Conservation (phyloP, 2,797 vertebrate species). For the Sylvia borin region DNA sequence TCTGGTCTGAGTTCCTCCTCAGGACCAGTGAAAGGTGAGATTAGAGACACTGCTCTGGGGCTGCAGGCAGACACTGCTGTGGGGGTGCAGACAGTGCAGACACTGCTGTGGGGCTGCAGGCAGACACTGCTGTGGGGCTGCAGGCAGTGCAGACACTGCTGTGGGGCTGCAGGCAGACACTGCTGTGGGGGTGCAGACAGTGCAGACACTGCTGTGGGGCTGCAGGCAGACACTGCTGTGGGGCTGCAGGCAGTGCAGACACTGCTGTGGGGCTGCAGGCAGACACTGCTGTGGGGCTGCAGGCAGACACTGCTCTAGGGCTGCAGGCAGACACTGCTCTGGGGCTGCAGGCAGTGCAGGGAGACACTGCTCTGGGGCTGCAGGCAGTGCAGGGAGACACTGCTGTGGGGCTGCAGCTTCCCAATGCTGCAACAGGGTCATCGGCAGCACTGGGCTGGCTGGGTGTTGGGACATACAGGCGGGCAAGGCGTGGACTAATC, state of each 20-base stretch:
- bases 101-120: neutral
- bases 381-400: neutral
- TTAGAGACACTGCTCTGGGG: neutral
- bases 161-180: neutral
- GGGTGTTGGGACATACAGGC: accelerated
- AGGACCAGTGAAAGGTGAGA: neutral
- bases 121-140: neutral
- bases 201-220: too few relatives aligned
- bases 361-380: too few relatives aligned
- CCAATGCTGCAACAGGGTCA: accelerated
- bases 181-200: too few relatives aligned
- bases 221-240: too few relatives aligned
- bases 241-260: neutral
- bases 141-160: neutral
- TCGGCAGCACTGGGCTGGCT: accelerated
- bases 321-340: too few relatives aligned
- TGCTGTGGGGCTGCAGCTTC: neutral
- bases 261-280: neutral
- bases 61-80: neutral
- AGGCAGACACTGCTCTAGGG: too few relatives aligned
- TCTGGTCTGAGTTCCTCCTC: neutral
- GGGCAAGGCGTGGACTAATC: accelerated
- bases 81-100: neutral
- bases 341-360: neutral
- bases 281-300: too few relatives aligned